These are phyloP conservation scores for Tokudaia tokunoshimensis DNA, from an alignment of 2,797 vertebrate genomes.

Conservation along the genomic window DNA sequence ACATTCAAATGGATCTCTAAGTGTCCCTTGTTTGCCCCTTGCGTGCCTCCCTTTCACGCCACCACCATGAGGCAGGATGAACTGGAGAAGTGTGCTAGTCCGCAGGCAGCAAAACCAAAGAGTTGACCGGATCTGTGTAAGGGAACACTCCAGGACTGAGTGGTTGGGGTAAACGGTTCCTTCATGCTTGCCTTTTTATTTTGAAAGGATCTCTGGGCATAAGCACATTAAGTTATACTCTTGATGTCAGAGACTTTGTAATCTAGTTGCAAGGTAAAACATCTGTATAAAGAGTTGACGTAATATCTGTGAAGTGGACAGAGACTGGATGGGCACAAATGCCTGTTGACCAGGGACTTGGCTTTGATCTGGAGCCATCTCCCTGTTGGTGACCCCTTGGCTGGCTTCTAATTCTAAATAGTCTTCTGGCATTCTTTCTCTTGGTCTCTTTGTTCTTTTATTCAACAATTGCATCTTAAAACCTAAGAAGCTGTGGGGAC, in stretches of 20 bases:
- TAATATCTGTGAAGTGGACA: neutral
- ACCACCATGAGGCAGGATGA: neutral
- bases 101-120: neutral
- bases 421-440: neutral
- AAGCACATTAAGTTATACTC: neutral
- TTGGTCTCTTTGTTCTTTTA: neutral
- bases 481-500: neutral
- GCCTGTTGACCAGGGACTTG: neutral
- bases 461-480: neutral
- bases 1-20: neutral
- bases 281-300: neutral
- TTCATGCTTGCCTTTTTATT: neutral
- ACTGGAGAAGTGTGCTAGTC: neutral
- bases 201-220: neutral
- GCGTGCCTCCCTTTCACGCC: fast-evolving
- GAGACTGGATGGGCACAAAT: neutral
- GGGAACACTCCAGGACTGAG: neutral
- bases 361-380: neutral
- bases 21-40: neutral
- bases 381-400: neutral
- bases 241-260: neutral
- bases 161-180: neutral
- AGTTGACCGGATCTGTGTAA: neutral
- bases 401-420: neutral
- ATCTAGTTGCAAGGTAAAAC: neutral